Base-by-base conservation (phyloP, 2,113 vertebrate genomes). In the Microtus ochrogaster region DNA sequence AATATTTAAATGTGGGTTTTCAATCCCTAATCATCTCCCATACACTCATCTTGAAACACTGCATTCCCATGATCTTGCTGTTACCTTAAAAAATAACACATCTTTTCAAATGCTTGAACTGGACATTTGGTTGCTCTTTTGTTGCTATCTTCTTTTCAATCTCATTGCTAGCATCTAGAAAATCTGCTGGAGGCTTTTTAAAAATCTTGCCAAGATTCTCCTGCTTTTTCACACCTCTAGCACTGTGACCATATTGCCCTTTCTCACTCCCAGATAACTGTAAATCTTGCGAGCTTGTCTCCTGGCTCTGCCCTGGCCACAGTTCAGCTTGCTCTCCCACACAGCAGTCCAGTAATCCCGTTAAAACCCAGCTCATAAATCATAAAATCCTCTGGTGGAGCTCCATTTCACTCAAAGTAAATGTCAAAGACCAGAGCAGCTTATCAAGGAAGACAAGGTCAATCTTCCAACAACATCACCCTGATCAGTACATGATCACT, bases 151-250 rank as follows among this genome's bases (percentile, higher is more conserved):
- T 52, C 33, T 19, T 91, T 66, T 36, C 47, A 24, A 33, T 10
- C 9, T 92, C 16, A n/a, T 86, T 94, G 88, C 44, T n/a, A 72
- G 0, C 24, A 61, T 66, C 28, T 6, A 61, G 76, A 2, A 93
- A 81, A 47, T 8, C 3, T 78, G 9, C 11, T 36, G 28, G 24
- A 73, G 11, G 14, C 41, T 81, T 63, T 47, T 91, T 68, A 24
- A 83, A 78, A 84, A 30, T 33, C 30, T 10, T 58, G 16, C 7
- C 91, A 78, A 47, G 33, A 24, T 61, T 7, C 72, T 82, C 12
- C 44, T 8, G n/a, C 1, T 30, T n/a, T 66, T 24, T 30, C 9
- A 4, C 7, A 13, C 3, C 1, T 70, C 41, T 14, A 2, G 21
- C 55, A 14, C 28, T 91, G 61, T 52, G n/a, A n/a, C 17, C 41